A percentile compares a stretch with the other conserved stretches of the same genome.
Evolutionary conservation across 2,888 invertebrate genomes (phyloP).

Genomic region (Biston betularia): DNA sequence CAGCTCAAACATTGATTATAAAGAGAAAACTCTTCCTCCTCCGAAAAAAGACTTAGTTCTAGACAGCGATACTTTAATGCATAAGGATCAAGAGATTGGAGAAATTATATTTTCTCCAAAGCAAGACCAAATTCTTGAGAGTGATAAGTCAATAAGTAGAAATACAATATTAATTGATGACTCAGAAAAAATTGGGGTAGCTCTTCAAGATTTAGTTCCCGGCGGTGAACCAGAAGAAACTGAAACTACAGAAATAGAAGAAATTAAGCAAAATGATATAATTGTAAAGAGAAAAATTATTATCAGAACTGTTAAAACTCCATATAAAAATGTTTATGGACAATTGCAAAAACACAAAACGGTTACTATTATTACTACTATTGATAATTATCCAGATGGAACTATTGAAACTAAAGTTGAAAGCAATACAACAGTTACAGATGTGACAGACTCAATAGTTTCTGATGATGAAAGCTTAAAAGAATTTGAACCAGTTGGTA

Average conservation of each 20-base stretch:
- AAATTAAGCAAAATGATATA: slow-evolving; percentile 40
- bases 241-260: slow-evolving; percentile 40
- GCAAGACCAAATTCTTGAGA: slow-evolving; percentile 14
- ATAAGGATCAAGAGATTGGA: background rate
- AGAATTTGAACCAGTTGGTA: slow-evolving; percentile 58
- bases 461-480: slow-evolving; percentile 50
- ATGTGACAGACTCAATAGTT: slow-evolving; percentile 39
- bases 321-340: slow-evolving; percentile 46
- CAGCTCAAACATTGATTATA: background rate
- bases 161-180: background rate
- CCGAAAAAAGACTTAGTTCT: background rate
- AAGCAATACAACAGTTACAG: slow-evolving; percentile 50
- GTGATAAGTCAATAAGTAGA: background rate
- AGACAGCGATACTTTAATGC: background rate
- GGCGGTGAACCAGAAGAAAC: slow-evolving; percentile 39
- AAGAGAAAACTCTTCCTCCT: background rate
- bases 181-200: slow-evolving; percentile 24
- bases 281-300: slow-evolving; percentile 35
- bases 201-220: slow-evolving; percentile 31
- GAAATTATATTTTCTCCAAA: background rate
- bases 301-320: slow-evolving; percentile 44
- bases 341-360: slow-evolving; percentile 50
- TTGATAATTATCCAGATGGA: slow-evolving; percentile 55
- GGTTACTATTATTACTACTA: slow-evolving; percentile 47
- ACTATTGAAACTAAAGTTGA: slow-evolving; percentile 49